phyloP scores from a whole-genome alignment of 1,140 invertebrate species.

The Aphidius ervi region DNA sequence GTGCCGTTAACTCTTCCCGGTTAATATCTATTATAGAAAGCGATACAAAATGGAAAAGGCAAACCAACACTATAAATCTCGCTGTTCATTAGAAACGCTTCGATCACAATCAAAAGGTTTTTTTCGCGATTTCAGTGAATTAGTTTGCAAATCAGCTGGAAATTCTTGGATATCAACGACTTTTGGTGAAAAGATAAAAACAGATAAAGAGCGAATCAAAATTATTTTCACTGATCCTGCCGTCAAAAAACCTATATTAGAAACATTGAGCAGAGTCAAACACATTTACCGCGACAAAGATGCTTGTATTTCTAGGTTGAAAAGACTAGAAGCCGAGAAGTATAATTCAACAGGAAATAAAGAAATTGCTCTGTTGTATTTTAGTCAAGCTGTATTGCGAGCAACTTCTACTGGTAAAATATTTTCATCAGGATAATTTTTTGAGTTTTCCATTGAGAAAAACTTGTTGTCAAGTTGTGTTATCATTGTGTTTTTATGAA shows the following conservation, averaged over 20 bases:
- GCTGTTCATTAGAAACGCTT: conserved; percentile 59
- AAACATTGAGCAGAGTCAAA: conserved; percentile 54
- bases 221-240: conserved; percentile 53
- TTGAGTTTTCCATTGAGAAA: no score
- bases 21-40: no score
- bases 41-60: conserved; percentile 14
- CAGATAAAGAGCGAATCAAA: conserved; percentile 52
- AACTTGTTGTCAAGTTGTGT: not conserved
- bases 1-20: no score
- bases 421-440: not conserved
- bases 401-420: conserved; percentile 54
- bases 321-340: conserved; percentile 49
- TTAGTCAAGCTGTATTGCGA: conserved; percentile 61
- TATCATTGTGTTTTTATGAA: conserved; percentile 7
- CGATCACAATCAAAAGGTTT: conserved; percentile 59
- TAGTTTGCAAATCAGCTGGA: conserved; percentile 45
- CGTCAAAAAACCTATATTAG: conserved; percentile 52
- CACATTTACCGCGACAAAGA: conserved; percentile 57
- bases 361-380: conserved; percentile 54
- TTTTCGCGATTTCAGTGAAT: conserved; percentile 57
- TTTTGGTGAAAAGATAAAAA: conserved; percentile 51
- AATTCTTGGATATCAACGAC: conserved; percentile 53
- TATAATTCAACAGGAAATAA: conserved; percentile 49
- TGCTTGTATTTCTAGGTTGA: conserved; percentile 46
- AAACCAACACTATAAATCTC: conserved; percentile 38